Percentiles rank a stretch among this genome's conserved stretches.
Conservation (phyloP, 1,140 invertebrate species). For the Drosophila kohkoa region DNA sequence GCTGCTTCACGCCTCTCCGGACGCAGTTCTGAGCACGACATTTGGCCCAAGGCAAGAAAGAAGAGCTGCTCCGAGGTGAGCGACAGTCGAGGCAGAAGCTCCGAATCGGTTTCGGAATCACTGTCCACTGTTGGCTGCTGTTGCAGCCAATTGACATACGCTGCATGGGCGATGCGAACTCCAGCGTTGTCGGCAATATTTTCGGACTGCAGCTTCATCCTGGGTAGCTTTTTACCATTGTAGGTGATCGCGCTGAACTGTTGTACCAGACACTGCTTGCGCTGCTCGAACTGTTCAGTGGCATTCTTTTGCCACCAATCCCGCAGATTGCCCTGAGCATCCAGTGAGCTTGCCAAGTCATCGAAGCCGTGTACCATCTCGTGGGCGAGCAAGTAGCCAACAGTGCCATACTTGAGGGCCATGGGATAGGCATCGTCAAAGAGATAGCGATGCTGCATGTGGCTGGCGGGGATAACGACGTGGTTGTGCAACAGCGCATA, state of each 20-base stretch:
- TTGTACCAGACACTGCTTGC: constrained; percentile 95
- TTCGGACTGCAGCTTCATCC: constrained; percentile 91
- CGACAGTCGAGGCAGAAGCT: constrained; percentile 91
- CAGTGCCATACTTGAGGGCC: constrained; percentile 97
- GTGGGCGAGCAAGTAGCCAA: constrained; percentile 93
- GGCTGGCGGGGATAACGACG: constrained; percentile 97
- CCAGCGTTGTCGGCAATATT: constrained; percentile 98
- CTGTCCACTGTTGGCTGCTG: constrained; percentile 80
- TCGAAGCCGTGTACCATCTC: constrained; percentile 90
- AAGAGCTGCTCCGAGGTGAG: constrained; percentile 94
- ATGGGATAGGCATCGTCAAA: constrained; percentile 92
- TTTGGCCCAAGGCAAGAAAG: constrained; percentile 96
- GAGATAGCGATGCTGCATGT: constrained; percentile 97
- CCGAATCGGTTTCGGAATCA: constrained; percentile 64
- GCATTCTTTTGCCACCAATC: constrained; percentile 95
- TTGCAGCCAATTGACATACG: constrained; percentile 88
- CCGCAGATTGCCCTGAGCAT: constrained; percentile 88
- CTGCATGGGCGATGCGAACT: constrained; percentile 94
- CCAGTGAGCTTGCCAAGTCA: constrained; percentile 88
- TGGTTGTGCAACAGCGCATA: constrained; percentile 98
- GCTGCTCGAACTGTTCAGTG: constrained; percentile 93
- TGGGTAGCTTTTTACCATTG: constrained; percentile 88
- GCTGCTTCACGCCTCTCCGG: constrained; percentile 8
- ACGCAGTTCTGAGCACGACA: constrained; percentile 61
- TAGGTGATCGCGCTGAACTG: constrained; percentile 92